Evolutionary conservation across 2,797 vertebrate genomes (phyloP), one percentile per base, ranked within the genome.

Genomic region (Enteromius unitaeniatus): DNA sequence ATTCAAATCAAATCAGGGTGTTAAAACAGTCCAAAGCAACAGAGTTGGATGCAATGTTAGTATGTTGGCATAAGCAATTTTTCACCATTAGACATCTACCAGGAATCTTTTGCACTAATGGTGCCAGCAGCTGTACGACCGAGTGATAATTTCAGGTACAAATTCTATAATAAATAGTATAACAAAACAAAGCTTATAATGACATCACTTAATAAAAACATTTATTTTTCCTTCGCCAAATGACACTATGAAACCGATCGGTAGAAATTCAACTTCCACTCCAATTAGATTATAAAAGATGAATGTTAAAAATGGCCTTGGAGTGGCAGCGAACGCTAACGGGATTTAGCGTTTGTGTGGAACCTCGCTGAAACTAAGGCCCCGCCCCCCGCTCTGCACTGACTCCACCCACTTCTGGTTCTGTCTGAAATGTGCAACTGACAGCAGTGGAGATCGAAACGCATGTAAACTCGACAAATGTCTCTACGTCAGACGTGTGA

Each of bases 141-240:
- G 82, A 87, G 53, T 23, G 74, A 79, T 79, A 79, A 84, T 78
- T 85, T 78, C 42, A 84, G 75, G 51, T 72, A 65, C 51, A 82
- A 81, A 78, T 78, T 75, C 67, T 31, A 70, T 17, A 88, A 90
- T 89, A 91, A 90, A 91, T 88, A 90, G 81, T 85, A 69, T 88
- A 80, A 89, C 83, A 87, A 84, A 88, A 84, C 28, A 74, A 84
- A 84, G 74, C 82, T 86, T 84, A 82, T 84, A 64, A 78, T 84
- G 55, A 84, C 82, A 80, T 81, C 42, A 70, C 42, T 81, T 75
- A 79, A 79, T 60, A 79, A 76, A 85, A 79, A 70, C 34, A 17
- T 31, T 69, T 34, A 0, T 31, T 64, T 64, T 31, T 64, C 31
- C 34, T n/a, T 13, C 19, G 74, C 26, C 55, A 64, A 84, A 84